phyloP scores from a whole-genome alignment of 2,888 invertebrate genomes.

The Polietes domitor region DNA sequence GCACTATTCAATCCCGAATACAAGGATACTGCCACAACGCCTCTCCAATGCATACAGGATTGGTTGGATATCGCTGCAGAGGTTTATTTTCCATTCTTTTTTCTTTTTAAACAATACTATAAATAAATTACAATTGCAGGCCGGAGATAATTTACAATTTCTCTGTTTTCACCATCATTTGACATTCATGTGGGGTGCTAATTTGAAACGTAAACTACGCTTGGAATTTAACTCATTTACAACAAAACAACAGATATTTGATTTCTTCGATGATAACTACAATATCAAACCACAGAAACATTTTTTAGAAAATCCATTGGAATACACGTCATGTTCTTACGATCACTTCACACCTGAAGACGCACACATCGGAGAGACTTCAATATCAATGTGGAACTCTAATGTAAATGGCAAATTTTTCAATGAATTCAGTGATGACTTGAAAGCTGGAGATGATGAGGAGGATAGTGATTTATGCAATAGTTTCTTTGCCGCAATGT shows the following conservation, averaged over 20 bases:
- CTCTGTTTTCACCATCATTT: constrained; percentile 97
- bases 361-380: constrained; percentile 37
- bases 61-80: constrained; percentile 88
- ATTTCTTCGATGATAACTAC: constrained; percentile 86
- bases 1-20: constrained; percentile 86
- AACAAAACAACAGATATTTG: constrained; percentile 85
- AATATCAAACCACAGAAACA: constrained; percentile 78
- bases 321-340: constrained; percentile 72
- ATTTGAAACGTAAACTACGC: constrained; percentile 87
- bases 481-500: constrained; percentile 72
- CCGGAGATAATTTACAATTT: constrained; percentile 86
- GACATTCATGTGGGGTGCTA: constrained; percentile 95
- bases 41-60: constrained; percentile 88
- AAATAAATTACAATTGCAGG: constrained; percentile 71
- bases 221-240: constrained; percentile 89
- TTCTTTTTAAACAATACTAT: background rate
- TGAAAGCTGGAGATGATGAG: constrained; percentile 36
- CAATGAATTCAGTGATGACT: constrained; percentile 70
- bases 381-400: constrained; percentile 68
- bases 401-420: constrained; percentile 75
- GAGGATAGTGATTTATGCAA: constrained; percentile 71
- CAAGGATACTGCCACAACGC: constrained; percentile 82
- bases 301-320: constrained; percentile 39
- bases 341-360: constrained; percentile 69
- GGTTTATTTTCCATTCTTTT: background rate